A percentile compares a stretch with the other conserved stretches of the same genome.
phyloP scores from a whole-genome alignment of 2,888 invertebrate species.

The Acrobasis repandana region DNA sequence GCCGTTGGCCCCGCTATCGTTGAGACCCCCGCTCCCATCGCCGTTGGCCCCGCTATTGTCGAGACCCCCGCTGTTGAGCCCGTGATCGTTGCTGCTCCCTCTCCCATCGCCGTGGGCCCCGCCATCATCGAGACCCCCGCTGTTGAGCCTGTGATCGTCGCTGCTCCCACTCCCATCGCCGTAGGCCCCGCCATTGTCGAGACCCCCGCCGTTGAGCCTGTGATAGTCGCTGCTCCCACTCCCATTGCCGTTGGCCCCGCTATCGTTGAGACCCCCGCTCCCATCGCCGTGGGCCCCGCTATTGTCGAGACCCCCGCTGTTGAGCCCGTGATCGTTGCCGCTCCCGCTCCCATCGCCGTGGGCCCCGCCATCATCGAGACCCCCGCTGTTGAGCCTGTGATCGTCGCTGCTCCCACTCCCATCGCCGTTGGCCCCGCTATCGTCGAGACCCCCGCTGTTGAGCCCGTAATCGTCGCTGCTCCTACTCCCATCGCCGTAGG shows the following conservation, averaged over 20 bases:
- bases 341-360: neutral
- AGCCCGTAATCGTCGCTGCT: too few relatives aligned
- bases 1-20: conserved; percentile 9
- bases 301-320: neutral
- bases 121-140: neutral
- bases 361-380: neutral
- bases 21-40: neutral
- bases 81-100: neutral
- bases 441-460: neutral
- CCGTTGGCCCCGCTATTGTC: conserved; percentile 2
- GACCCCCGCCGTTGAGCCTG: too few relatives aligned
- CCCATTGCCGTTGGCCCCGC: neutral
- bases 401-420: neutral
- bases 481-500: conserved; percentile 5
- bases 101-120: conserved; percentile 6
- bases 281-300: neutral
- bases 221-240: too few relatives aligned
- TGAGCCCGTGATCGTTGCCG: too few relatives aligned
- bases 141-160: neutral
- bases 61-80: conserved; percentile 1
- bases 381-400: neutral
- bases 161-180: neutral
- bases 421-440: conserved; percentile 8
- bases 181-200: neutral
- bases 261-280: neutral